phyloP scores from a whole-genome alignment of 2,797 vertebrate species.

The Pseudochirops cupreus region DNA sequence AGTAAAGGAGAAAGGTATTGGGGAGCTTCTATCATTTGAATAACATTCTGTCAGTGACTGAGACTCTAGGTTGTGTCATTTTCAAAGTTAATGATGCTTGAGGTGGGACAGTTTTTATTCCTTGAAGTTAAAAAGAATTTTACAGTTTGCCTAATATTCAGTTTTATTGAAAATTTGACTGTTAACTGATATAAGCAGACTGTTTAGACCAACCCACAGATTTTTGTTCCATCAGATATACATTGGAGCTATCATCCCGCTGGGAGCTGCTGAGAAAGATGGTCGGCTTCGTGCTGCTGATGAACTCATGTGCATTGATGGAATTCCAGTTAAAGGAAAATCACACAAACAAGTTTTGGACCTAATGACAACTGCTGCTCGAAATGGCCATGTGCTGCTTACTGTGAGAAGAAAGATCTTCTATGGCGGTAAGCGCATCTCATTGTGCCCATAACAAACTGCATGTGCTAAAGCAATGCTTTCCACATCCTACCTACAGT shows the following conservation, averaged over 20 bases:
- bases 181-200: not conserved
- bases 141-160: not conserved
- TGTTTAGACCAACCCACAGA: not conserved
- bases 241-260: constrained; percentile 97
- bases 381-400: constrained; percentile 97
- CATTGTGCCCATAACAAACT: no score
- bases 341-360: constrained; percentile 98
- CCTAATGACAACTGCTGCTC: constrained; percentile 97
- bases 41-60: not conserved
- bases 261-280: constrained; percentile 96
- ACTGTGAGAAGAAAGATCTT: constrained; percentile 94
- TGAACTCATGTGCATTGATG: constrained; percentile 97
- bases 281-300: constrained; percentile 96
- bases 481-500: not conserved
- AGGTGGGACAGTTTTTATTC: not conserved
- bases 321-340: constrained; percentile 95
- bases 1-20: not conserved
- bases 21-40: not conserved
- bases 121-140: not conserved
- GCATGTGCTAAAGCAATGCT: not conserved
- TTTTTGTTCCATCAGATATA: constrained; percentile 90
- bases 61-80: not conserved
- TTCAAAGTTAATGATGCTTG: not conserved
- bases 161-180: not conserved
- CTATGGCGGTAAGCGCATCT: constrained; percentile 87